Evolutionary conservation across 2,113 vertebrate species (phyloP), one percentile per base, ranked within the genome.

Genomic region (Albula glossodonta): DNA sequence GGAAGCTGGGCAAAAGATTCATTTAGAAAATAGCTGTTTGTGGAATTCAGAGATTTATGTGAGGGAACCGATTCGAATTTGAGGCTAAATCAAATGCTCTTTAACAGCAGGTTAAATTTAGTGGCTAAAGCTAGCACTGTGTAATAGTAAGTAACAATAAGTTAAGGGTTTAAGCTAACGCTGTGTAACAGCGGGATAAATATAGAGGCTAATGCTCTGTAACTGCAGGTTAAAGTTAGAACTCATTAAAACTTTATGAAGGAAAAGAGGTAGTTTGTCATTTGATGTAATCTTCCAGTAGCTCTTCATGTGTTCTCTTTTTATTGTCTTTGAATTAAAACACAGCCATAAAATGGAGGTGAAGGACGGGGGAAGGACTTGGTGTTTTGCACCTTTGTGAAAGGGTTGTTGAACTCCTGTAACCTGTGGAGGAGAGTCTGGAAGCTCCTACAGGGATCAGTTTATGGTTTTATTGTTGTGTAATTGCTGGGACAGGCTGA

Each of bases 321-420:
- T 93, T 94, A 94, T 87, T 89, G 89, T 87, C 86, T 77, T 57
- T 91, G 92, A 93, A 91, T 91, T 91, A 89, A 91, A 92, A 91
- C 82, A 90, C 86, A 83, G 81, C 7, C 87, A 91, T 93, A 93
- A 93, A 94, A 86, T 63, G 83, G 86, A 92, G 93, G 88, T 95
- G 93, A 95, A 95, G 93, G 95, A 88, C 91, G 93, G 13, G 81
- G 78, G 53, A 84, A 78, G 19, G 63, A 53, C 51, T n/a, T 56
- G 74, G 15, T 7, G 52, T 79, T 66, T 66, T 74, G 31, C 50
- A 77, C 70, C 17, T 66, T 15, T 1, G 22, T 50, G 80, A 53
- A n/a, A 25, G 53, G 79, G 86, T 84, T 83, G n/a, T 53, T 88
- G 87, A 87, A 88, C 87, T 78, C 2, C 11, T 78, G 51, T 88